Evolutionary conservation across 2,888 invertebrate genomes (phyloP).

Genomic region (Coecobrya sp.): DNA sequence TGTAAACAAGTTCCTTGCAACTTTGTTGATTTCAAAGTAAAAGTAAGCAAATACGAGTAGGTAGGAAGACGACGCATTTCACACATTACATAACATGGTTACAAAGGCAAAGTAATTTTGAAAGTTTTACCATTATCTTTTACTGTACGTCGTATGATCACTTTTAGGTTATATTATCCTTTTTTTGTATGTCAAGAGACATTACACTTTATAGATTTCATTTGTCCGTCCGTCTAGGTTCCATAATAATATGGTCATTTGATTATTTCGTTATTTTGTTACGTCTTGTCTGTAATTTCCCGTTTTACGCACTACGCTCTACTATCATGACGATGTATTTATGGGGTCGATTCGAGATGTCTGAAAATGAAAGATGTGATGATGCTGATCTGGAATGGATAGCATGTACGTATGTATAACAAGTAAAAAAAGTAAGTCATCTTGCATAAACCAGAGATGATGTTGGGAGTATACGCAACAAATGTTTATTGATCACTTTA

Average conservation of each 20-base stretch:
- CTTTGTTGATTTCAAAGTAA: constrained; percentile 52
- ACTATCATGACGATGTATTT: not conserved
- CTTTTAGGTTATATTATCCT: not conserved
- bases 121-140: constrained; percentile 3
- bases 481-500: constrained; percentile 54
- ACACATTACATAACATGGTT: not conserved
- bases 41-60: not conserved
- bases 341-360: no score
- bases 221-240: not conserved
- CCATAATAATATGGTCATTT: no score
- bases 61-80: not conserved
- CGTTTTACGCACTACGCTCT: not conserved
- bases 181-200: not conserved
- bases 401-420: no score
- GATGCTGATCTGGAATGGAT: not conserved
- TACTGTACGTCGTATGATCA: not conserved
- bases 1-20: constrained; percentile 4
- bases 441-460: not conserved
- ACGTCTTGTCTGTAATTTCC: not conserved
- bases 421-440: not conserved
- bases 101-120: constrained; percentile 18
- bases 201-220: not conserved
- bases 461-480: constrained; percentile 27
- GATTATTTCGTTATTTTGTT: not conserved
- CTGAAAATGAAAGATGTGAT: not conserved